Base-by-base conservation (phyloP, 1,140 invertebrate genomes). In the Drosophila equinoxialis region DNA sequence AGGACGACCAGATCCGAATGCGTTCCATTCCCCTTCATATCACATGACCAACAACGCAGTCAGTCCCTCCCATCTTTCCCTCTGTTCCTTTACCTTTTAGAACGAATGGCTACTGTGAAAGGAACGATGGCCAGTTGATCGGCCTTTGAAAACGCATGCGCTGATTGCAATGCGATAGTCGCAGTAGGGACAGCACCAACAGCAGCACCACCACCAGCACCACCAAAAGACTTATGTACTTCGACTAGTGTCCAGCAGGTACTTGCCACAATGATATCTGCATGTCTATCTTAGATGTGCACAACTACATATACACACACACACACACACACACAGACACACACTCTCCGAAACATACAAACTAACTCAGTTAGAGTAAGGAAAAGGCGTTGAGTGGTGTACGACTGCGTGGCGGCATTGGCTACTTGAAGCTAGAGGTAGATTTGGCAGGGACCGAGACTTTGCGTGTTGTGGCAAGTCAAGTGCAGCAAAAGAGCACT, bases 241-340 rank as follows among this genome's bases (percentile, higher is more conserved):
- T 80, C 55, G 80, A 51, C 83, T 86, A 87, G 83, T 86, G 83
- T 87, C 83, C 83, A 82, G 83, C 79, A 69, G 87, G 83, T 86
- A 89, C 84, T 89, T 89, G 84, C 84, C 84, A 89, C 84, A 89
- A 89, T 89, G 85, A 90, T 90, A 90, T 90, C 85, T 90, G 86
- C 85, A 90, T 90, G 85, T 90, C 85, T 90, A 90, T 90, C 85
- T 90, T 81, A 90, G 86, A 90, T 90, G 81, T 66, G 69, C 82
- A 72, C 75, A 74, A 69, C 81, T 66, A 66, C 74, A 67, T 45
- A 37, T 39, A 58, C 39, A 48, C 60, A 64, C 64, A 78, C 68
- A 72, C 23, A n/a, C n/a, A 58, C 39, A 48, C 60, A 64, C 64
- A 78, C 68, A 72, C 23, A n/a, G n/a, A n/a, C n/a, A n/a, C n/a